Percentiles rank a stretch among this genome's conserved stretches.
Conservation (phyloP, 2,888 invertebrate genomes). For the Meandrusa payeni region DNA sequence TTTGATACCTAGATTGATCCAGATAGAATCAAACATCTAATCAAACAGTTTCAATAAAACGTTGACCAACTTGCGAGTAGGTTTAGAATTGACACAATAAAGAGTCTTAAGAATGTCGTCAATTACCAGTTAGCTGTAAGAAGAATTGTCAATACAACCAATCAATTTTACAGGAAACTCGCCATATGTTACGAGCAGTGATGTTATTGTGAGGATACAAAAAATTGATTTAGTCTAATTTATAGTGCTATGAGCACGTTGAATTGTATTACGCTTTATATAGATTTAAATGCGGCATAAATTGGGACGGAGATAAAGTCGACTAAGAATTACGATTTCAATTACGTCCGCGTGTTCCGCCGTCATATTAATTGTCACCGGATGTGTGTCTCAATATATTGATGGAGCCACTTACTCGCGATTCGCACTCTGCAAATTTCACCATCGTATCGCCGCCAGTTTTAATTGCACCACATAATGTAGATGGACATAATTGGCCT, state of each 20-base stretch:
- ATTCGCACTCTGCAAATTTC: conserved; percentile 57
- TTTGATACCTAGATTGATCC: too few relatives aligned
- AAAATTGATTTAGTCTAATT: conserved; percentile 25
- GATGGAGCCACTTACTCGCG: conserved; percentile 53
- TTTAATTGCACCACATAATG: conserved; percentile 48
- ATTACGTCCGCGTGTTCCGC: conserved; percentile 57
- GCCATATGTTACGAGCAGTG: too few relatives aligned
- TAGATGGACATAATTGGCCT: conserved; percentile 40
- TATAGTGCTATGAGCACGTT: conserved; percentile 36
- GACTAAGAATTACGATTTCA: conserved; percentile 34
- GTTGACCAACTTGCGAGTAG: too few relatives aligned
- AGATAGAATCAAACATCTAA: too few relatives aligned
- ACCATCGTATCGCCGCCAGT: conserved; percentile 40
- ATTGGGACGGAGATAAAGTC: too few relatives aligned
- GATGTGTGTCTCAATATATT: conserved; percentile 65
- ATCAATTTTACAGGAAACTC: conserved; percentile 5
- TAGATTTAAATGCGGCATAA: too few relatives aligned
- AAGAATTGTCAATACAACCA: neutral
- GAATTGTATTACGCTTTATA: too few relatives aligned
- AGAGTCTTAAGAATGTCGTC: neutral
- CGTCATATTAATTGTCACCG: conserved; percentile 57
- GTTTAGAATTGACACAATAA: neutral
- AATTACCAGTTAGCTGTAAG: neutral
- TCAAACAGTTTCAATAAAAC: too few relatives aligned
- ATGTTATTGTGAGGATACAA: neutral